A percentile compares a stretch with the other conserved stretches of the same genome.
phyloP scores from a whole-genome alignment of 2,113 vertebrate genomes.

The Puffinus mauretanicus region DNA sequence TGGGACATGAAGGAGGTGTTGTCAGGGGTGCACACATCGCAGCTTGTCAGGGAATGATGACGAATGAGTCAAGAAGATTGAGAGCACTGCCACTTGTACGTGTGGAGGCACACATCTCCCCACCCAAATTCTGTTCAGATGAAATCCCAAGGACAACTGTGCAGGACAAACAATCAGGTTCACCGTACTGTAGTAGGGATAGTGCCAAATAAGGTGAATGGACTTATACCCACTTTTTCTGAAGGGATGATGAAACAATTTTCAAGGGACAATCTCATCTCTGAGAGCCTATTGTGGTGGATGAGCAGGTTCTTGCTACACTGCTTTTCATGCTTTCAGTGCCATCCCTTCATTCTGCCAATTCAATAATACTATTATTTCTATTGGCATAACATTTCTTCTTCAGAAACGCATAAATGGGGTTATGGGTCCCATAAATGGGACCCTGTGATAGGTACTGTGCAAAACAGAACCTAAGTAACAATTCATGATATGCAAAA shows the following conservation, averaged over 20 bases:
- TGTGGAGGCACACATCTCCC: not conserved
- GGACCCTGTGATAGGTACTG: not conserved
- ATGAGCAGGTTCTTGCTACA: not conserved
- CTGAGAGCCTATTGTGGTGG: not conserved
- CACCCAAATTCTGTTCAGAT: not conserved
- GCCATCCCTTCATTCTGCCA: not conserved
- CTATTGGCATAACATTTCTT: not conserved
- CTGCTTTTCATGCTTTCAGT: not conserved
- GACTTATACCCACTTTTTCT: not conserved
- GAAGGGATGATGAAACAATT: not conserved
- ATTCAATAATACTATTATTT: not conserved
- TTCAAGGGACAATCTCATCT: not conserved
- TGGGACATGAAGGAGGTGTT: not conserved
- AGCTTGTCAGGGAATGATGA: not conserved
- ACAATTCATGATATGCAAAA: not conserved
- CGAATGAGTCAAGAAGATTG: not conserved
- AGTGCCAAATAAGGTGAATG: not conserved
- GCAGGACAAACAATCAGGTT: not conserved
- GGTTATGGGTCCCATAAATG: not conserved
- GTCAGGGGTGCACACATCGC: not conserved
- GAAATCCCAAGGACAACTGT: not conserved
- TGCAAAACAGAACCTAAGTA: not conserved
- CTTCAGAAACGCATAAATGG: not conserved
- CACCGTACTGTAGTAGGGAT: not conserved
- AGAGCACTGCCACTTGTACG: not conserved